Conservation (phyloP, 2,797 vertebrate genomes). For the Carcharodon carcharias region DNA sequence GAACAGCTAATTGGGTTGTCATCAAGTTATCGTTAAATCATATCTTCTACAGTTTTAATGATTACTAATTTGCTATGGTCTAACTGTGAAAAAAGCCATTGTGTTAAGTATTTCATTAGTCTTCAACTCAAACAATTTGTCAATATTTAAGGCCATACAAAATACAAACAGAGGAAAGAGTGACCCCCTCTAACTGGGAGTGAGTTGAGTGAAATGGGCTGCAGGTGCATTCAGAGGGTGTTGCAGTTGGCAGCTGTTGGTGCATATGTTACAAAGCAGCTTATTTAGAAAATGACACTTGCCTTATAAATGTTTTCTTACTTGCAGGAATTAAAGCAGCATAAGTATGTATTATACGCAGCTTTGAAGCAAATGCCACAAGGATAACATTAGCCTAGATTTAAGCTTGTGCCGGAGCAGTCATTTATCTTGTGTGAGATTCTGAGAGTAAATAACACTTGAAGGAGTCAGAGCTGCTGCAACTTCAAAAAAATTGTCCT, state of each 20-base stretch:
- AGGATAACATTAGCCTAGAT: constrained; percentile 6
- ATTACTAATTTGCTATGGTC: neutral
- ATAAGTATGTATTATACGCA: neutral
- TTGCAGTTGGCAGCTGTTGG: neutral
- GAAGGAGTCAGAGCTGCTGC: neutral
- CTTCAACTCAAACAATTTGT: neutral
- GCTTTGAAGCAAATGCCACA: neutral
- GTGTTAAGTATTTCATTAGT: neutral
- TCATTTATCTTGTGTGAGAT: neutral
- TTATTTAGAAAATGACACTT: constrained; percentile 8
- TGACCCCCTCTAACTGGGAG: neutral
- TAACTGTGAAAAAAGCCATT: neutral
- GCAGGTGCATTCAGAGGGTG: neutral
- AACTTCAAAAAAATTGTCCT: neutral
- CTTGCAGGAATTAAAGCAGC: neutral
- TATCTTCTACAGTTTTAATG: neutral
- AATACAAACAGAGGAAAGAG: neutral
- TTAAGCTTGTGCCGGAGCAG: neutral
- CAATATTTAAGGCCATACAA: neutral
- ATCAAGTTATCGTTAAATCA: neutral
- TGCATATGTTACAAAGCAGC: neutral
- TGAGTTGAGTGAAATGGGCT: neutral
- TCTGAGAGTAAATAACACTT: neutral
- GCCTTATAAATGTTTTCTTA: neutral
- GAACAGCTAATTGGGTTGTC: neutral